phyloP scores from a whole-genome alignment of 2,888 invertebrate genomes.

The Acrocera orbiculus region DNA sequence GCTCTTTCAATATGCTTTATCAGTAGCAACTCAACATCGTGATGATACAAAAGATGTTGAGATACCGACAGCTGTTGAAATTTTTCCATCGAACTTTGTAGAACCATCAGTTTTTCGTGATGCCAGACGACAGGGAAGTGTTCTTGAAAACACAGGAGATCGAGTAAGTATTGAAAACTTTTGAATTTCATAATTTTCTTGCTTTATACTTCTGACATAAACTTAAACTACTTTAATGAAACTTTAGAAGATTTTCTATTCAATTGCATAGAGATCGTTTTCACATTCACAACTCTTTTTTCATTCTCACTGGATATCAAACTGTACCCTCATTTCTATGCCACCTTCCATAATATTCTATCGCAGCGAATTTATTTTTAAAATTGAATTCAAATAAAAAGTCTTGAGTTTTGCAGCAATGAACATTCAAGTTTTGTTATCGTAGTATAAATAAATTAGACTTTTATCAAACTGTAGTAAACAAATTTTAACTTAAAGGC shows the following conservation, averaged over 20 bases:
- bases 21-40: slow-evolving; percentile 55
- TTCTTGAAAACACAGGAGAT: slow-evolving; percentile 33
- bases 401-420: no score
- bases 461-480: no score
- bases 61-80: slow-evolving; percentile 55
- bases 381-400: no score
- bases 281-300: neutral
- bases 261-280: neutral
- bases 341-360: no score
- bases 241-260: no score
- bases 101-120: slow-evolving; percentile 52
- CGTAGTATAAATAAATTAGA: no score
- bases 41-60: slow-evolving; percentile 31
- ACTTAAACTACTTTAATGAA: neutral
- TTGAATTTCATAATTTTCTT: neutral
- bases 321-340: no score
- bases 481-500: no score
- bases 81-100: slow-evolving; percentile 69
- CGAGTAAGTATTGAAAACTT: slow-evolving; percentile 28
- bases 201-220: no score
- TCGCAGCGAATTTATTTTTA: no score
- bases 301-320: no score
- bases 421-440: no score
- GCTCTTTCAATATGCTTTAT: slow-evolving; percentile 60
- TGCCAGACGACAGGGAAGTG: slow-evolving; percentile 49